phyloP scores from a whole-genome alignment of 2,797 vertebrate species.

The Cebuella pygmaea region DNA sequence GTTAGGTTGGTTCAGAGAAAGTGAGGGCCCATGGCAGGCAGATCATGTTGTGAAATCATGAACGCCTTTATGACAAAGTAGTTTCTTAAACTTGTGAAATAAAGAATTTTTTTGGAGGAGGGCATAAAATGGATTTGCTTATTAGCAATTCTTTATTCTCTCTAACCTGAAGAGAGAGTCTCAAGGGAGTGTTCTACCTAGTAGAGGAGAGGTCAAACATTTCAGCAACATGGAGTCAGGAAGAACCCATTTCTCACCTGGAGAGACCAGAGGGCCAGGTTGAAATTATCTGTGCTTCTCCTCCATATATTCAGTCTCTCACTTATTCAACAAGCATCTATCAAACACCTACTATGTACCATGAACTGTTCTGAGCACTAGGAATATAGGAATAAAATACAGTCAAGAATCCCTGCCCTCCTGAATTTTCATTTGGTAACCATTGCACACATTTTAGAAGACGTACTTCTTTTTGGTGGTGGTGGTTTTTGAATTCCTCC shows the following conservation, averaged over 20 bases:
- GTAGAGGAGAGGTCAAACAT: not conserved
- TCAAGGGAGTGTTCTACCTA: not conserved
- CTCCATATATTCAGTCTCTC: not conserved
- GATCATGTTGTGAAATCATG: not conserved
- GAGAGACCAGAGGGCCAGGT: not conserved
- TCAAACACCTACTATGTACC: not conserved
- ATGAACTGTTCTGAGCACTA: not conserved
- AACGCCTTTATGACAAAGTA: not conserved
- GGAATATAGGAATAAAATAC: not conserved
- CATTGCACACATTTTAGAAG: not conserved
- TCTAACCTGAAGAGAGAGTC: not conserved
- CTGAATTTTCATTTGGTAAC: not conserved
- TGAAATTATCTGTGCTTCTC: not conserved
- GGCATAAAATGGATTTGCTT: constrained; percentile 2
- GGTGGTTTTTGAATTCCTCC: not conserved
- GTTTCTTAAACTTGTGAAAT: constrained; percentile 42
- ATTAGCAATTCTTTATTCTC: not conserved
- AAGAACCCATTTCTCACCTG: not conserved
- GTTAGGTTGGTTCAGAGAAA: not conserved
- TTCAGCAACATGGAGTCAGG: not conserved
- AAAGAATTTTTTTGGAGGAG: not conserved
- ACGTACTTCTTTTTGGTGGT: not conserved
- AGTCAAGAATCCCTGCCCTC: not conserved
- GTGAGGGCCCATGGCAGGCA: not conserved
- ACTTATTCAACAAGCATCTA: not conserved